Evolutionary conservation across 2,888 invertebrate genomes (phyloP).

Genomic region (Synanthedon andrenaeformis): DNA sequence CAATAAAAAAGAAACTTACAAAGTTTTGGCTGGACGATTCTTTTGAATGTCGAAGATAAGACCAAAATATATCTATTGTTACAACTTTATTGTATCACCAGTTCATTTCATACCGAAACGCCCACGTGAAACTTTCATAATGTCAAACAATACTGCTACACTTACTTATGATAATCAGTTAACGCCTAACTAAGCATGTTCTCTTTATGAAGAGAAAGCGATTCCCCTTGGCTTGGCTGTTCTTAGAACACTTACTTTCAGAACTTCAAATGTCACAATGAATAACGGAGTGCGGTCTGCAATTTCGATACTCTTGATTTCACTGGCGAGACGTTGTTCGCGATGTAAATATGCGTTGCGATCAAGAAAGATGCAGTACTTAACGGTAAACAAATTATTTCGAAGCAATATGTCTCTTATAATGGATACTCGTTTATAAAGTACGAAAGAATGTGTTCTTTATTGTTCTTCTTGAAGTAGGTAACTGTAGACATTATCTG

Average conservation of each 20-base stretch:
- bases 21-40: no score
- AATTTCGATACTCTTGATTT: conserved; percentile 47
- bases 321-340: conserved; percentile 14
- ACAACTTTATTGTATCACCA: no score
- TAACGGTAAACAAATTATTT: conserved; percentile 7
- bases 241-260: conserved; percentile 61
- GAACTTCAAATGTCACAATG: conserved; percentile 59
- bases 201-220: conserved; percentile 59
- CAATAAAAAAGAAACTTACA: no score
- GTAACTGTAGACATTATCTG: no score
- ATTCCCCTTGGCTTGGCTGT: conserved; percentile 38
- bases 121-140: conserved; percentile 34
- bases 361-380: conserved; percentile 10
- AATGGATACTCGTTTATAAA: conserved; percentile 10
- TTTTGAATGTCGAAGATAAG: no score
- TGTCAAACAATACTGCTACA: conserved; percentile 48
- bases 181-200: conserved; percentile 46
- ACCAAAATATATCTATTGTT: no score
- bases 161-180: conserved; percentile 60
- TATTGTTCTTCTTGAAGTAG: no score
- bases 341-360: conserved; percentile 10
- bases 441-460: neutral
- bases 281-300: conserved; percentile 41
- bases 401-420: conserved; percentile 4
- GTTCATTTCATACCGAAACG: conserved; percentile 2